Base-by-base conservation (phyloP, 1,140 invertebrate genomes). In the Mycetomoellerius zeteki region DNA sequence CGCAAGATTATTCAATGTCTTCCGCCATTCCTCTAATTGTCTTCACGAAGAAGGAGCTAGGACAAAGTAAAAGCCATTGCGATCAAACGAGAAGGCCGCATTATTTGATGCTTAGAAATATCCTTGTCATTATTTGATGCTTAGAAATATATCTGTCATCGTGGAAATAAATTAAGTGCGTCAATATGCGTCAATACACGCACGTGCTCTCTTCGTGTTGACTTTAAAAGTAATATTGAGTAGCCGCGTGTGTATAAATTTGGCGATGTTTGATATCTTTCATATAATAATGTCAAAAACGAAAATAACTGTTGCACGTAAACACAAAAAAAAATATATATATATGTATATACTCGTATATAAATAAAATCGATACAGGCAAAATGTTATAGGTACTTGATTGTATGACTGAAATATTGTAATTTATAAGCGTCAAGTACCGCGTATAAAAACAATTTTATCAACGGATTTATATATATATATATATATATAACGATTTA, bases 11-110 rank as follows among this genome's bases (percentile, higher is more conserved):
- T 8, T 86, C 73, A 50, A 86, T 58, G 52, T 54, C 76, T 60
- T 81, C 7, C 27, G 64, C 30, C 19, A n/a, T 82, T 50, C 37
- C 54, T 60, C 80, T 84, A 84, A 84, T 84, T 84, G 80, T 75
- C n/a, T 6, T 62, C 64, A n/a, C n/a, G 47, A 58, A 10, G 37
- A 65, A 27, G 14, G 30, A 60, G 33, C 33, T 37, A 8, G 21
- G 52, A 65, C 8, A 21, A 30, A 33, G 37, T 62, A 47, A 75
- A 47, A 62, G 54, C 30, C 16, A 50, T 43, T 4, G 47, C 21
- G 33, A 33, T 81, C 50, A 16, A 37, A 69, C 21, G 54, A 71
- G 43, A 27, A 27, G 65, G 19, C 30, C 27, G 43, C 43, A 10
- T 78, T 19, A 37, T 14, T 10, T 3, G 30, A 43, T 19, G 2